These are phyloP conservation scores for Arremon brunneinucha DNA, from an alignment of 2,797 vertebrate species.

Conservation along the genomic window DNA sequence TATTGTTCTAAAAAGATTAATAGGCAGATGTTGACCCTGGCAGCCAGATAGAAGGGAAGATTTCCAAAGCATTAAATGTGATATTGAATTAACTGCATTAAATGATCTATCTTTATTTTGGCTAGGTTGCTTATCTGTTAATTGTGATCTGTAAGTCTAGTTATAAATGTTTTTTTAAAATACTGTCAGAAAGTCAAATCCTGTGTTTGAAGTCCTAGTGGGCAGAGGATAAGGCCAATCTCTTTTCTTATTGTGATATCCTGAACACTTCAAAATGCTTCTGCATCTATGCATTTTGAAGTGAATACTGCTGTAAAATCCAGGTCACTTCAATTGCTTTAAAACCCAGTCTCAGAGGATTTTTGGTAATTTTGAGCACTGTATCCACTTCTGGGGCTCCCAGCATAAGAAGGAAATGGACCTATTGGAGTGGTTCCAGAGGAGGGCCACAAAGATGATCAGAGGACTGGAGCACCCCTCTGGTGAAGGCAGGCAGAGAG, in stretches of 20 bases:
- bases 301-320: neutral
- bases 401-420: neutral
- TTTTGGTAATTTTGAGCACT: neutral
- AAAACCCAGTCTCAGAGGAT: neutral
- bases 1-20: constrained; percentile 19
- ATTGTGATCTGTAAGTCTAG: neutral
- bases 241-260: neutral
- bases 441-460: neutral
- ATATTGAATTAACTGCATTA: neutral
- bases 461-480: neutral
- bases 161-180: neutral
- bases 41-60: neutral
- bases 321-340: neutral
- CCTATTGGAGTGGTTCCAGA: neutral
- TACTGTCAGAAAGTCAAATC: neutral
- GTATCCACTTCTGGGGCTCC: neutral
- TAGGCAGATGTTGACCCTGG: constrained; percentile 8
- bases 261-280: neutral
- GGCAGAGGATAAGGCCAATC: neutral
- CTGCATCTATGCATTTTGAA: neutral
- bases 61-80: neutral
- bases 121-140: neutral
- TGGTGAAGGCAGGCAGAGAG: neutral
- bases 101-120: neutral
- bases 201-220: neutral